Conservation (phyloP, 2,888 invertebrate genomes). For the Apotomis turbidana region DNA sequence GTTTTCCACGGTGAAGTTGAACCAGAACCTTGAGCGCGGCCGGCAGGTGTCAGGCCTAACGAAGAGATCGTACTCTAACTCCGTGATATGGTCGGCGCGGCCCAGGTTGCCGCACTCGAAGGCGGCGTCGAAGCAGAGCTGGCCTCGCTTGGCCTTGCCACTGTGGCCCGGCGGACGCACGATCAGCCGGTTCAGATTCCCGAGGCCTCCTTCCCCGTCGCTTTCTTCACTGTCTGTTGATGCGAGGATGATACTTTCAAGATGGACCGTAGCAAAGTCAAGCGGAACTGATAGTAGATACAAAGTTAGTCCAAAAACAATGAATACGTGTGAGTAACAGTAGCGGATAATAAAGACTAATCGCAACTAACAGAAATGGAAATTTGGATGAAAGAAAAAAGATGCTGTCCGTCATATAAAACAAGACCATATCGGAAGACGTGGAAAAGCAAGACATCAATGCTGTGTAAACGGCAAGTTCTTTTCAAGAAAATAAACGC, state of each 20-base stretch:
- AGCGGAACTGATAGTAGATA: not conserved
- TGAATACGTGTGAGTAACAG: too few species aligned
- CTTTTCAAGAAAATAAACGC: too few species aligned
- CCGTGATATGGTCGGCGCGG: slow-evolving; percentile 96
- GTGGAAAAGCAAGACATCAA: too few species aligned
- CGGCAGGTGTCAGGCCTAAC: slow-evolving; percentile 98
- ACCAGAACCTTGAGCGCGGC: slow-evolving; percentile 97
- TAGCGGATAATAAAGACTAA: too few species aligned
- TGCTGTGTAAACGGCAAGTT: too few species aligned
- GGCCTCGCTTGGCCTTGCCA: slow-evolving; percentile 97
- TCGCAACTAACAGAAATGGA: too few species aligned
- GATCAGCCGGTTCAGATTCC: slow-evolving; percentile 94
- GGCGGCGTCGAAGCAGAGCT: slow-evolving; percentile 98
- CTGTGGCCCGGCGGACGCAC: slow-evolving; percentile 96
- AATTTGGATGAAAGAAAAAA: too few species aligned
- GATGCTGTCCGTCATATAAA: too few species aligned
- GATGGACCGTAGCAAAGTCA: not conserved
- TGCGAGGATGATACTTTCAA: not conserved
- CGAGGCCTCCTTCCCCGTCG: slow-evolving; percentile 96
- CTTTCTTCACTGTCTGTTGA: slow-evolving; percentile 93
- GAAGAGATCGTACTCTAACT: slow-evolving; percentile 98
- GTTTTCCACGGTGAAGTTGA: slow-evolving; percentile 99
- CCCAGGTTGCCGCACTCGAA: slow-evolving; percentile 99
- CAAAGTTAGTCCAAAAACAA: too few species aligned
- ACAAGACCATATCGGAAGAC: too few species aligned